Base-by-base conservation (phyloP, 2,113 vertebrate genomes). In the Lepidiolamprologus cunningtoni region DNA sequence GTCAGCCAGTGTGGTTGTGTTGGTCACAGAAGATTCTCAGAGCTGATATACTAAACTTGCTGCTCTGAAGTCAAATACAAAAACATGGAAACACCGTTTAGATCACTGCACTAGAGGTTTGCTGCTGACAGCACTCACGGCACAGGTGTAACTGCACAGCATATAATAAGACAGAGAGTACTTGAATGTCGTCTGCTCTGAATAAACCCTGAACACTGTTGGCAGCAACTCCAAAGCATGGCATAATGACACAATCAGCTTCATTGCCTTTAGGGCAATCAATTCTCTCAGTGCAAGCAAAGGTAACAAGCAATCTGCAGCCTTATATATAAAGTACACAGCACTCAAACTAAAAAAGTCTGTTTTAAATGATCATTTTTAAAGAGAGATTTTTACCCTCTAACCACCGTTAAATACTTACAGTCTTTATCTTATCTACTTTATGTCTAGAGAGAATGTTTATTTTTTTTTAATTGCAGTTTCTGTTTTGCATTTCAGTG, bases 191-290 rank as follows among this genome's bases (percentile, higher is more conserved):
- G 0, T 31, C 42, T 50, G 71, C 71, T 76, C 42, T 76, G 23
- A 19, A 17, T 76, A 47, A 76, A 47, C 42, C 11, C 9, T 35
- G 58, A 1, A 37, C 28, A 76, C 71, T 50, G 16, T 76, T 50
- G 42, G 42, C 71, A 47, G 71, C 42, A 76, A 23, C 68, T 76
- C 5, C 23, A 82, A 66, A 82, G 42, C 42, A 66, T 66, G 28
- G 4, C 58, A 28, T 12, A 19, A 28, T 42, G 53, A 45, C 14
- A 28, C 23, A 14, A 8, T 19, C 53, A 26, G 35, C 35, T 37
- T 58, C 54, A 40, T 3, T 58, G 80, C 2, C 0, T 81, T 57
- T 55, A 81, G 21, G 53, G 8, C 0, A 57, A 28, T 33, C 21
- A 2, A 19, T 40, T 57, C 6, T 81, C 10, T 68, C 16, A 8